Evolutionary conservation across 2,888 invertebrate species (phyloP).

Genomic region (Cataglyphis livida): DNA sequence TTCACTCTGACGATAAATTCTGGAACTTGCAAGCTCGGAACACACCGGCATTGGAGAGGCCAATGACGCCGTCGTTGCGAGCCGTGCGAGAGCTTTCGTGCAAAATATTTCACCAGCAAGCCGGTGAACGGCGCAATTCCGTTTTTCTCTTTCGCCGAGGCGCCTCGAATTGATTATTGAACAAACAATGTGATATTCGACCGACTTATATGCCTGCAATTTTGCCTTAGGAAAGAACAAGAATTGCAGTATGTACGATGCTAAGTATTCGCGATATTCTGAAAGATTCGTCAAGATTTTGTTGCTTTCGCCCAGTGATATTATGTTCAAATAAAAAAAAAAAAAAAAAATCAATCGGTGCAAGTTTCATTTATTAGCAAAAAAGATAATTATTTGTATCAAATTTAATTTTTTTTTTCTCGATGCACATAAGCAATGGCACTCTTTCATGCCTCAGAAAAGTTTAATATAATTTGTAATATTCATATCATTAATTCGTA

Average conservation of each 20-base stretch:
- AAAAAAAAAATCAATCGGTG: neutral
- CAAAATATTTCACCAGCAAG: constrained; percentile 77
- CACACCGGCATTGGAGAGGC: constrained; percentile 33
- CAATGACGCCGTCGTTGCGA: constrained; percentile 11
- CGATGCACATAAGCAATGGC: too few species aligned
- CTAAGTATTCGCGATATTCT: neutral
- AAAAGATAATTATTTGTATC: neutral
- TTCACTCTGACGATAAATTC: constrained; percentile 73
- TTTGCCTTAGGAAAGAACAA: constrained; percentile 8
- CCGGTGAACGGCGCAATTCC: constrained; percentile 74
- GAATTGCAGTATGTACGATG: constrained; percentile 2
- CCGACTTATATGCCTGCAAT: constrained; percentile 60
- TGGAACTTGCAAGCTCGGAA: constrained; percentile 57
- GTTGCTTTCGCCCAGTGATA: neutral
- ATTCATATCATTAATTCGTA: neutral
- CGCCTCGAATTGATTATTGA: constrained; percentile 81
- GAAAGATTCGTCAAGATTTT: neutral
- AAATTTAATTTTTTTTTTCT: neutral
- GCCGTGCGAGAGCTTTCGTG: constrained; percentile 62
- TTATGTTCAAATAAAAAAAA: too few species aligned
- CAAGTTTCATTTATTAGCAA: constrained; percentile 4
- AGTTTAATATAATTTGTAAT: constrained; percentile 11
- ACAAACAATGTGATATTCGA: constrained; percentile 76
- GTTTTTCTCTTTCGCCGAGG: constrained; percentile 58
- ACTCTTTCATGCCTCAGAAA: neutral